Percentiles rank a stretch among this genome's conserved stretches.
These are phyloP conservation scores for Sepioteuthis lessoniana DNA, from an alignment of 2,888 invertebrate species.

Conservation along the genomic window DNA sequence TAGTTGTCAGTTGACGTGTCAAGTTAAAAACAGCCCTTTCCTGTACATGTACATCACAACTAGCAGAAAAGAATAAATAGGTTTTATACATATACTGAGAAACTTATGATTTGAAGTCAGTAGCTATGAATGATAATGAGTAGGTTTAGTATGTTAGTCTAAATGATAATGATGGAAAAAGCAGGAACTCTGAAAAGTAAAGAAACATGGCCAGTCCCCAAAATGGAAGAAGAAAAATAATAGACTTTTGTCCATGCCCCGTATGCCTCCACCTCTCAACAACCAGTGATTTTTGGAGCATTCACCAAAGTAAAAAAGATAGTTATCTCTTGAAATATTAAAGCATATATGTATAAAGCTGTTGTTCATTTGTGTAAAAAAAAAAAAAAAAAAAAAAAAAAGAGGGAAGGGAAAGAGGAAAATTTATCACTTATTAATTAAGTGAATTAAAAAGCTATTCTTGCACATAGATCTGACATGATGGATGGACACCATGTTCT, in stretches of 20 bases:
- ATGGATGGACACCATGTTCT: too few species aligned
- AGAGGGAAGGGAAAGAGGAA: neutral
- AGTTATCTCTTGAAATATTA: neutral
- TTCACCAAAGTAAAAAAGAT: neutral
- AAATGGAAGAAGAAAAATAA: neutral
- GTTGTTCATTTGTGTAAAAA: neutral
- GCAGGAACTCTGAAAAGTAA: neutral
- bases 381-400: neutral
- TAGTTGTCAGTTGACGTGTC: neutral
- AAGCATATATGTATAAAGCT: constrained; percentile 16
- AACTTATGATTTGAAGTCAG: neutral
- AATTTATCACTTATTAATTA: neutral
- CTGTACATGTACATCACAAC: constrained; percentile 18
- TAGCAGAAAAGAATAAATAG: neutral
- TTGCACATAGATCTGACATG: neutral
- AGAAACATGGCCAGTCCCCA: too few species aligned
- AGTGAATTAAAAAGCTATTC: neutral
- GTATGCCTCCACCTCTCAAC: neutral
- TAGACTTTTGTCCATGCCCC: neutral
- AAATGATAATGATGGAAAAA: neutral
- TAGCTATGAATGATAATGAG: neutral
- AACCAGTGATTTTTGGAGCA: neutral
- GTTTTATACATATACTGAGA: neutral
- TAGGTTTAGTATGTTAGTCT: neutral
- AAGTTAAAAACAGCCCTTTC: neutral